These are phyloP conservation scores for Diadema setosum DNA, from an alignment of 35 echinoderm and acorn worm genomes.

Conservation along the genomic window DNA sequence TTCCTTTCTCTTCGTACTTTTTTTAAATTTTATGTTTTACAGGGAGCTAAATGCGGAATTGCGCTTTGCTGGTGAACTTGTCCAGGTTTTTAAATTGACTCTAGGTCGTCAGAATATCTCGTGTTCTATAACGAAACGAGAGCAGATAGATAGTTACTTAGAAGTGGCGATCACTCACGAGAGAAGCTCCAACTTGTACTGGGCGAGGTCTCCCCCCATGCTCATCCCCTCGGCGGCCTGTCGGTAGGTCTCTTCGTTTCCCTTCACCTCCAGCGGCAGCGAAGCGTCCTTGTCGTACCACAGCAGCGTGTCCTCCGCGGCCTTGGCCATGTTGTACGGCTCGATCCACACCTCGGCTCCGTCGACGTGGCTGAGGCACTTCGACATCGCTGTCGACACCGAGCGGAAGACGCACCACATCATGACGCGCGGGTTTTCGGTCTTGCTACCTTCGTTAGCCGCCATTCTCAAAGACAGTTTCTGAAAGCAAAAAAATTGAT, in stretches of 20 bases:
- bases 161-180: too few relatives aligned
- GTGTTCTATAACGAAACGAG: too few relatives aligned
- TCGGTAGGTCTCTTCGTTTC: background rate
- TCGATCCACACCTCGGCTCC: conserved; percentile 35
- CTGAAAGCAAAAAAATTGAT: too few relatives aligned
- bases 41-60: too few relatives aligned
- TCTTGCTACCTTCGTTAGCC: background rate
- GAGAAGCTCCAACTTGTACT: too few relatives aligned
- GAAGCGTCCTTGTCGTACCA: background rate
- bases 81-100: too few relatives aligned
- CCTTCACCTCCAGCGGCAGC: background rate
- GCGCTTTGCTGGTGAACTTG: too few relatives aligned
- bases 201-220: background rate
- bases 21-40: too few relatives aligned
- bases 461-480: too few relatives aligned
- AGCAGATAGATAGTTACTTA: too few relatives aligned
- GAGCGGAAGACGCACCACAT: conserved; percentile 55
- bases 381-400: conserved; percentile 49
- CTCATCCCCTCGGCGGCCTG: background rate
- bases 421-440: background rate
- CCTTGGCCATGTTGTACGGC: conserved; percentile 13
- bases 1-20: too few relatives aligned
- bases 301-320: background rate
- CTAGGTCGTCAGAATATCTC: too few relatives aligned
- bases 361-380: conserved; percentile 69